Evolutionary conservation across 2,113 vertebrate species (phyloP), one percentile per base, ranked within the genome.

Genomic region (Syngnathus scovelli): DNA sequence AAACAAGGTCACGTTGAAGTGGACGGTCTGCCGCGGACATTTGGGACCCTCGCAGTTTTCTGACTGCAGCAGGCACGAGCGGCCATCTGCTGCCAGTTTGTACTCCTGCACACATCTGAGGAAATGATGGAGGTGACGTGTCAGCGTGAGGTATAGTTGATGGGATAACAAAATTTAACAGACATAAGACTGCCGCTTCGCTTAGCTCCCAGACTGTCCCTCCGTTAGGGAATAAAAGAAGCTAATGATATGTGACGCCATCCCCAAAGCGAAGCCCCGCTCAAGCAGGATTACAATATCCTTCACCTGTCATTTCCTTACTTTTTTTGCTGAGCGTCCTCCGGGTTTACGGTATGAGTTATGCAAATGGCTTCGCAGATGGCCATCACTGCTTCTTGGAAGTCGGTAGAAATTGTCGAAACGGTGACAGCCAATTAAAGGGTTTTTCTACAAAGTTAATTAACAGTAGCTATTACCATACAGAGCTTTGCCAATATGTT

Each of bases 41-140:
- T 95, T 97, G 67, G 92, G 90, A 48, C 95, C 95, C 62, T 97
- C 93, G 0, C 97, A 99, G 88, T 93, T 93, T 78, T 98, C 96
- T 0, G 94, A 92, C 69, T 94, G 90, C 86, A 98, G 92, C 51
- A 95, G 81, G 82, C 97, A 99, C 76, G 96, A 98, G 67, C 96
- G 97, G n/a, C 94, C 94, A 56, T 99, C 95, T 0, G 92, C 90
- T 19, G 95, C 94, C 82, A 99, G 90, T 75, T 93, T 95, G 87
- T 98, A 99, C 76, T 99, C 97, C 87, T 99, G 95, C 69, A 99
- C 97, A 1, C 97, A 98, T 62, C 97, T 99, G 85, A 0, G 13
- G 52, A 74, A 68, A 69, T 1, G 39, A 61, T 19, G 46, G 48
- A 18, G 71, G 46, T 66, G 15, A 37, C 16, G 10, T 44, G 21